These are phyloP conservation scores for Camponotus floridanus DNA, from an alignment of 1,140 invertebrate genomes.

Conservation along the genomic window DNA sequence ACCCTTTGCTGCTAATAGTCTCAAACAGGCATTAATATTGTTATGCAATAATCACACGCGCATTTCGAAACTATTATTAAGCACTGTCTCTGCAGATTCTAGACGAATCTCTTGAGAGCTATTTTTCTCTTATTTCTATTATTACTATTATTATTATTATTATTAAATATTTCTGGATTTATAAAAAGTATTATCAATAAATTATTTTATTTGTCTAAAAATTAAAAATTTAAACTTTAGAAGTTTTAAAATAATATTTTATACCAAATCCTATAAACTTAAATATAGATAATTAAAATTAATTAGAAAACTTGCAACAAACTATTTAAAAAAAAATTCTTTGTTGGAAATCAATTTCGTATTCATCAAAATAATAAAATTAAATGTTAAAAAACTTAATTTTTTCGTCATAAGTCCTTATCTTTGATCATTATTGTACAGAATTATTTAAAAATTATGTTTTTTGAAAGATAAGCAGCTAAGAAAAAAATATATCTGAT, in stretches of 20 bases:
- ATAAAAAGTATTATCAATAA: too few relatives aligned
- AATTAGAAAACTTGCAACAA: neutral
- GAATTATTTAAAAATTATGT: neutral
- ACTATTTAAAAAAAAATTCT: neutral
- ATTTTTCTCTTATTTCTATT: neutral
- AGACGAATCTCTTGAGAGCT: too few relatives aligned
- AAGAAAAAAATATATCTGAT: neutral
- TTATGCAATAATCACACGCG: neutral
- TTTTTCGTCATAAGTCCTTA: neutral
- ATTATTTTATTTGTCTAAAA: neutral
- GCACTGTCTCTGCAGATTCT: neutral
- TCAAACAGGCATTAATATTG: slow-evolving; percentile 1
- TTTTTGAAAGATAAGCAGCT: neutral
- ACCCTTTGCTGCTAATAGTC: neutral
- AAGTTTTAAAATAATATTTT: neutral
- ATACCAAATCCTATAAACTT: neutral
- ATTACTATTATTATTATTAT: too few relatives aligned
- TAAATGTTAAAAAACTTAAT: neutral
- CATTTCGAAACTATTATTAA: slow-evolving; percentile 12
- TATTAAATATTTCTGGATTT: too few relatives aligned
- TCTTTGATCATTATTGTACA: neutral
- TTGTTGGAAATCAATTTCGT: neutral
- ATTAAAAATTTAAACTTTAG: neutral
- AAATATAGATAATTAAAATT: neutral
- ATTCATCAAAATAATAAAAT: neutral